Evolutionary conservation across 2,113 vertebrate genomes (phyloP).

Genomic region (Indicator maculatus): DNA sequence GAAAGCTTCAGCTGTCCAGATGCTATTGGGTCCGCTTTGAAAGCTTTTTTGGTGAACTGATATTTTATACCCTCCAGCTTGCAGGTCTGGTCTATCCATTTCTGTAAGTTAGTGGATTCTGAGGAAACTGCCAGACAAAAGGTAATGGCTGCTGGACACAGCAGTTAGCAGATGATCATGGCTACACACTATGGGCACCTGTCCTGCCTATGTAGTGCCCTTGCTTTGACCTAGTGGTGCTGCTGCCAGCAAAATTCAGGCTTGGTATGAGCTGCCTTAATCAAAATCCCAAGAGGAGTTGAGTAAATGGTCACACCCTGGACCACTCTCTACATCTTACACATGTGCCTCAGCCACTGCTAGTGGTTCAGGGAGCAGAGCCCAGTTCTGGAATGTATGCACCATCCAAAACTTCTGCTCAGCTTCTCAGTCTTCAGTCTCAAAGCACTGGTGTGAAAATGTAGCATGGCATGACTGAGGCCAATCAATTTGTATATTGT

Average conservation of each 20-base stretch:
- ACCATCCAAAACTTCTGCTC: neutral
- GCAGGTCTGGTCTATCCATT: neutral
- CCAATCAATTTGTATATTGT: neutral
- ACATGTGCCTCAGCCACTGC: rapidly evolving
- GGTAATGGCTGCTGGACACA: neutral
- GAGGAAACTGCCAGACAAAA: neutral
- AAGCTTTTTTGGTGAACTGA: neutral
- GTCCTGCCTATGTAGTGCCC: neutral
- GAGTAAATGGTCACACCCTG: neutral
- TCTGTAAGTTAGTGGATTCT: neutral
- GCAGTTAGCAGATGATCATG: neutral
- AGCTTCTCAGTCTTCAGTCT: neutral
- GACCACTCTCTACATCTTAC: rapidly evolving
- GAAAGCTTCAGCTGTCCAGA: neutral
- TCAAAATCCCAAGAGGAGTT: neutral
- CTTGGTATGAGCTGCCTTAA: neutral
- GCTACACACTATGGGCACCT: neutral
- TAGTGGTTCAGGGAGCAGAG: neutral
- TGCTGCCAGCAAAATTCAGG: neutral
- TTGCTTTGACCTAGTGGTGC: neutral
- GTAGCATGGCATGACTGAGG: neutral
- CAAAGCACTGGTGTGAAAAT: neutral
- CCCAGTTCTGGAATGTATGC: neutral
- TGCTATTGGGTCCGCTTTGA: neutral
- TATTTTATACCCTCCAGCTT: neutral